Base-by-base conservation (phyloP, 2,888 invertebrate genomes). In the Cactoblastis cactorum region DNA sequence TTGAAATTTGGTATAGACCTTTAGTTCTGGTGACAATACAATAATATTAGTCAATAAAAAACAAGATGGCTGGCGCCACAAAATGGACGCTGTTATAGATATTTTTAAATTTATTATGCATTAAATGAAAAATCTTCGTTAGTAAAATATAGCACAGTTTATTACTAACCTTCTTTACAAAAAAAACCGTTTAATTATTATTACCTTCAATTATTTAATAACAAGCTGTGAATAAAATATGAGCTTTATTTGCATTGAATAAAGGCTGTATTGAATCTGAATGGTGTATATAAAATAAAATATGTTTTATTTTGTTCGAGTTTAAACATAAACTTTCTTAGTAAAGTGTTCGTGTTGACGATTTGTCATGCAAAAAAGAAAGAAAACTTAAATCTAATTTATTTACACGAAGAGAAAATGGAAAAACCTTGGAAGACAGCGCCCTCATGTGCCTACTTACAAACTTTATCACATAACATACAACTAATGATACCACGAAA, bases 341-440 rank as follows among this genome's bases (percentile, higher is more conserved):
- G 68, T 71, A 55, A 69, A 69, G 61, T 59, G 54, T 60, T 65
- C 63, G 63, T 57, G 58, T 71, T 77, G 75, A 75, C 71, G 71
- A 69, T 74, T 83, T 86, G 86, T 85, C 86, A 86, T 87, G 83
- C 77, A 74, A 67, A 62, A 64, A n/a, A n/a, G n/a, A n/a, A n/a
- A n/a, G n/a, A n/a, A n/a, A 71, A 63, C 74, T 75, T 78, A 78
- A 65, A 54, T 56, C 77, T 82, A 72, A 65, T 65, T 63, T 80
- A 81, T 82, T 68, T 81, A 83, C 75, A 83, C 59, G 51, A 62
- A 65, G 62, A 59, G 61, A 68, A 17, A 67, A 69, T 77, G 80
- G 77, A 80, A 82, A 82, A 83, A 79, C 81, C 68, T 70, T 77
- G 87, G 87, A 87, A 87, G 87, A 88, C 86, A 63, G 74, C 81